Evolutionary conservation across 2,113 vertebrate species (phyloP), one percentile per base, ranked within the genome.

Genomic region (Megatriorchis doriae): DNA sequence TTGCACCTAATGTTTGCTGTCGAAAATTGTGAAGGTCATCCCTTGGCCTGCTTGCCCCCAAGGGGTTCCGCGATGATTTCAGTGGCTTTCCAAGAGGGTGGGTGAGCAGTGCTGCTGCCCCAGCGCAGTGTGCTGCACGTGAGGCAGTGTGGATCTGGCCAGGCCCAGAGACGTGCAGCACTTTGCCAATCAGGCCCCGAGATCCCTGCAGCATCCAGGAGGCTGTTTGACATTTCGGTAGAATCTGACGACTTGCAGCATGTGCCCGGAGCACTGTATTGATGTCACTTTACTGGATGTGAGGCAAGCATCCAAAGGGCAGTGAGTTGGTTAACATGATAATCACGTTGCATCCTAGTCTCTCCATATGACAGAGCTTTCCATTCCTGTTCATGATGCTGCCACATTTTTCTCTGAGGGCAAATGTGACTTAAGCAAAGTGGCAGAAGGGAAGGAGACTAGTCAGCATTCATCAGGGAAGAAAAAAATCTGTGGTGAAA

Each of bases 41-140:
- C n/a, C 43, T 91, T 42, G 47, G 25, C 22, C 14, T 73, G 34
- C 17, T 52, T 48, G 42, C 10, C 20, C 27, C 10, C 8, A 4
- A 12, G 45, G 7, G 16, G 34, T n/a, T 43, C 7, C 0, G 0
- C 2, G 1, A 22, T 25, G 50, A 29, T 85, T 67, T 42, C 31
- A 9, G 71, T 38, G 62, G 25, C 22, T 61, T 81, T 36, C 62
- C 45, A 56, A 36, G 59, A 25, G 23, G 32, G 21, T 27, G 11
- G 22, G 11, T 45, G 70, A 52, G 50, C 61, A 40, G 58, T 0
- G 0, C 40, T 88, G 65, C 80, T 66, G 42, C 21, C 74, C 40
- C 66, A 3, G 0, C 0, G 0, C 32, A 34, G 11, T 9, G 22
- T 29, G 63, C 67, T 84, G 61, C 42, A 5, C 0, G 0, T 52